Evolutionary conservation across 2,797 vertebrate genomes (phyloP).

Genomic region (Anguilla megastoma): DNA sequence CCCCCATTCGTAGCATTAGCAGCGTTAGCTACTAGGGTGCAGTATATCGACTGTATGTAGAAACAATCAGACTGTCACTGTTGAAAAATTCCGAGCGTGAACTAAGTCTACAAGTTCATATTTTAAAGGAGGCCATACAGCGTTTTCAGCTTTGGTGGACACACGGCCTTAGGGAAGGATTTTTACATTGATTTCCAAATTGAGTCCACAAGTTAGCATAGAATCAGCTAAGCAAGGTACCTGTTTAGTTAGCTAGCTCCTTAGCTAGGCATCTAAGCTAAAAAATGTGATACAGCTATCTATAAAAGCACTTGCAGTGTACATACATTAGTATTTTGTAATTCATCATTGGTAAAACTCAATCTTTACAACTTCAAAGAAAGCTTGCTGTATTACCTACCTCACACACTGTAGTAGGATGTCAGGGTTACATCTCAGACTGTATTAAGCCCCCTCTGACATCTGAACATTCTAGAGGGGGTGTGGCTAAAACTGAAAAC

Average conservation of each 20-base stretch:
- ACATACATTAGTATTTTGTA: not conserved
- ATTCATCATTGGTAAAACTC: constrained; percentile 9
- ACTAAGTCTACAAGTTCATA: no score
- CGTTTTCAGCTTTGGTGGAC: no score
- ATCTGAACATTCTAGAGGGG: constrained; percentile 18
- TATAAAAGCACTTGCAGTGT: not conserved
- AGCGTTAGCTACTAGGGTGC: no score
- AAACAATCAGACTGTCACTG: no score
- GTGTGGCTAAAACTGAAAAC: constrained; percentile 16
- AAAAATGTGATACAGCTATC: not conserved
- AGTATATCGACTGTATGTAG: no score
- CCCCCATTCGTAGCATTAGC: no score
- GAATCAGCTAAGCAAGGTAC: constrained; percentile 4
- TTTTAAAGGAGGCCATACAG: not conserved
- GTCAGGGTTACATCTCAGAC: not conserved
- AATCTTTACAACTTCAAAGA: not conserved
- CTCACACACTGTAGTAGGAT: constrained; percentile 2
- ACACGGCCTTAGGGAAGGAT: no score
- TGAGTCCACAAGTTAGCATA: not conserved
- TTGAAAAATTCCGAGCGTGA: no score
- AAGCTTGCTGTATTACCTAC: not conserved
- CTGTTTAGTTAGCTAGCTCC: constrained; percentile 10
- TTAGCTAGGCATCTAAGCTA: not conserved
- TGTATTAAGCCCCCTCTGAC: constrained; percentile 3
- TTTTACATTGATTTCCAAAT: not conserved